phyloP scores from a whole-genome alignment of 2,113 vertebrate genomes.

The Dicerorhinus sumatrensis region DNA sequence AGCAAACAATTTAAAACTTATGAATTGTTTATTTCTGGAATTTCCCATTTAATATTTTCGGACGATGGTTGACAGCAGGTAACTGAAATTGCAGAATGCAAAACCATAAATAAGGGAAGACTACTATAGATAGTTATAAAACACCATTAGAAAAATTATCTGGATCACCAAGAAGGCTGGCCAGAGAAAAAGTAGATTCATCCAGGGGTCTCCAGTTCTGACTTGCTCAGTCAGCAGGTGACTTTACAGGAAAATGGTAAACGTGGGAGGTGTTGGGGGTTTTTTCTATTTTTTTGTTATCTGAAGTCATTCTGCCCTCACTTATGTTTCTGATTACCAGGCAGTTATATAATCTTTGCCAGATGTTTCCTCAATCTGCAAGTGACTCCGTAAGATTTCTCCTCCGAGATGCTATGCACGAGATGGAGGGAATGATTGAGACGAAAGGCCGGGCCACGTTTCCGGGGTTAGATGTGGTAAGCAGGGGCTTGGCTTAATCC shows the following conservation, averaged over 20 bases:
- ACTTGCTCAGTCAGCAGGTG: neutral
- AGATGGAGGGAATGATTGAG: constrained; percentile 91
- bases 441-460: constrained; percentile 89
- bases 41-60: too few species aligned
- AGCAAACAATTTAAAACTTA: too few species aligned
- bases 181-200: fast-evolving
- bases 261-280: fast-evolving
- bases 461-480: constrained; percentile 93
- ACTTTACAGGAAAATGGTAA: fast-evolving
- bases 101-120: too few species aligned
- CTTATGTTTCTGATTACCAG: constrained; percentile 85
- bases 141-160: neutral
- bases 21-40: too few species aligned
- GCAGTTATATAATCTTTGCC: constrained; percentile 92
- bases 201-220: neutral
- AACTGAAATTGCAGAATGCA: too few species aligned
- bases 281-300: neutral
- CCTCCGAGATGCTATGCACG: constrained; percentile 90
- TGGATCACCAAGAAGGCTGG: too few species aligned
- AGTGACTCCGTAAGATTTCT: constrained; percentile 88
- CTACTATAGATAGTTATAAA: too few species aligned
- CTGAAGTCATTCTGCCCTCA: constrained; percentile 18
- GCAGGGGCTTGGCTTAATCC: neutral
- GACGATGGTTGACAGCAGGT: too few species aligned
- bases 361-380: constrained; percentile 94